These are phyloP conservation scores for Diphyllodes magnificus DNA, from an alignment of 2,113 vertebrate genomes.

Conservation along the genomic window DNA sequence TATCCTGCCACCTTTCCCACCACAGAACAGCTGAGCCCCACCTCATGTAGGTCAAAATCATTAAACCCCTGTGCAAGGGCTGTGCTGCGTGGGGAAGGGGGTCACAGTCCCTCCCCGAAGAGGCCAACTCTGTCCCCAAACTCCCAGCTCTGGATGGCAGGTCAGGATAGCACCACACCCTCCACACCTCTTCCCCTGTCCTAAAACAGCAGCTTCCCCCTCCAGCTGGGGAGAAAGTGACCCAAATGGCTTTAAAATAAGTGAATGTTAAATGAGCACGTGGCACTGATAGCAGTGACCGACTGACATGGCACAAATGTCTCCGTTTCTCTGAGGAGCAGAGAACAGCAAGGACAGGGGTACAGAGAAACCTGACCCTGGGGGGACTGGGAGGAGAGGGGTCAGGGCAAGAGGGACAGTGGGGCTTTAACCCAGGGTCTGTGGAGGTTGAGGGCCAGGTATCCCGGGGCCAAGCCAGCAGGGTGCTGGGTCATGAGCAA, in stretches of 20 bases:
- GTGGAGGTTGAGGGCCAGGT: rapidly evolving
- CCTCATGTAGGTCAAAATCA: rapidly evolving
- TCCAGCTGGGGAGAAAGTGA: not conserved
- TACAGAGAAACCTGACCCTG: rapidly evolving
- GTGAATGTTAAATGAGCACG: not conserved
- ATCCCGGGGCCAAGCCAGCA: rapidly evolving
- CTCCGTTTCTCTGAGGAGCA: not conserved
- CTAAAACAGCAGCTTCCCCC: not conserved
- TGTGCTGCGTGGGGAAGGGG: not conserved
- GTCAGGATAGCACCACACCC: not conserved
- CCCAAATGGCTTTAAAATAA: not conserved
- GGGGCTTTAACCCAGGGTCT: rapidly evolving
- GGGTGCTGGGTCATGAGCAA: not conserved
- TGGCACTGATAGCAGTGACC: not conserved
- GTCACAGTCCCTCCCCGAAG: not conserved
- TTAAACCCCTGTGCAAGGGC: not conserved
- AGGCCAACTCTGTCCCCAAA: rapidly evolving
- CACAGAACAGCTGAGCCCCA: not conserved
- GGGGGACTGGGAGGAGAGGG: not conserved
- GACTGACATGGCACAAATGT: not conserved
- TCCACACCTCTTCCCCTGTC: not conserved
- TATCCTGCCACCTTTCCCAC: not conserved
- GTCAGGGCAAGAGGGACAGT: not conserved
- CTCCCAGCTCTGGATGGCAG: not conserved
- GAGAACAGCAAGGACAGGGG: rapidly evolving